Evolutionary conservation across 2,113 vertebrate species (phyloP), one percentile per base, ranked within the genome.

Genomic region (Dinomys branickii): DNA sequence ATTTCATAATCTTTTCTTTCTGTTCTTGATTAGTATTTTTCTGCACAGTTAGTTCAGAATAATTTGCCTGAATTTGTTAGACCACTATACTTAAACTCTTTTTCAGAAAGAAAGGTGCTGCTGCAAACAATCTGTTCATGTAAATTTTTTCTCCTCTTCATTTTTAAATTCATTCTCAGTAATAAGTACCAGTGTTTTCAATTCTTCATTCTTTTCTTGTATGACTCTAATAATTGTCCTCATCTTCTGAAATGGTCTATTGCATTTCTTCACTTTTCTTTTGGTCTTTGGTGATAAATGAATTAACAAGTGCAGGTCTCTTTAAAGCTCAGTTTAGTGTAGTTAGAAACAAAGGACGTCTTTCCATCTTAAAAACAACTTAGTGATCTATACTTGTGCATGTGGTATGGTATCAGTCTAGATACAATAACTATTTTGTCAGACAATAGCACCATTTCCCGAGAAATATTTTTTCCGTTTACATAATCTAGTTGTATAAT

Each of bases 41-140:
- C 97, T 99, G 98, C 96, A 98, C 89, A 84, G 98, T 97, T 96
- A 99, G 80, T 58, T 99, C 98, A 69, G 98, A 98, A 95, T 98
- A 99, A 85, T 92, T 96, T 20, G 71, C 96, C 86, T 58, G 98
- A 92, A 99, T 97, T 28, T 98, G 97, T 3, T 98, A 95, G 88
- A 99, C 44, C 47, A 98, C 97, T 88, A 95, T 58, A 20, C 94
- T 95, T 93, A 98, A 97, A 96, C 82, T 97, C 35, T 83, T 98
- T 95, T 96, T 99, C 98, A 90, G 98, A 98, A 85, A 69, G 71
- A 97, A 81, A 98, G 98, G 19, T 98, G 67, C 20, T 98, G 94
- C 12, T 93, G 92, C 65, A 99, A 97, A 59, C 14, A 33, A 98
- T 67, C 75, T 98, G 94, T 22, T 75, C 87, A 30, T 81, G 95